These are phyloP conservation scores for Leuciscus waleckii DNA, from an alignment of 2,797 vertebrate species.

Conservation along the genomic window DNA sequence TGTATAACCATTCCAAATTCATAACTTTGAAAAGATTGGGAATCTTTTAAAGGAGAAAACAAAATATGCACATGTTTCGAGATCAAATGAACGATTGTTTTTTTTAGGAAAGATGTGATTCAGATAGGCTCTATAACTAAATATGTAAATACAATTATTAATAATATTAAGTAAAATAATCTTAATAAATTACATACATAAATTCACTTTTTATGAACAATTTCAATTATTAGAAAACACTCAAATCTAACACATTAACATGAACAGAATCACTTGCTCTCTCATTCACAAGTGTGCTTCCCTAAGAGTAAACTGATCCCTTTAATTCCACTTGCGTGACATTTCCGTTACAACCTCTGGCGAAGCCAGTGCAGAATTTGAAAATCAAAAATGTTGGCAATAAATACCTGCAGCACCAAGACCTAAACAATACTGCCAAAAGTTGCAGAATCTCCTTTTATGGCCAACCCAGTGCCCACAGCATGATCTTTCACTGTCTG, in stretches of 20 bases:
- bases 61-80: background rate
- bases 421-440: conserved; percentile 47
- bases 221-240: background rate
- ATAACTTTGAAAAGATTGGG: background rate
- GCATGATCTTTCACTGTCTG: conserved; percentile 11
- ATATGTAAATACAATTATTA: background rate
- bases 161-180: background rate
- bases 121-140: background rate
- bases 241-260: background rate
- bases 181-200: background rate
- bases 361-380: conserved; percentile 14
- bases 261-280: background rate
- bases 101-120: background rate
- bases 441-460: conserved; percentile 57
- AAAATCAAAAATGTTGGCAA: conserved; percentile 42
- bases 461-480: conserved; percentile 43
- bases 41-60: background rate
- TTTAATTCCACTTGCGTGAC: conserved; percentile 24
- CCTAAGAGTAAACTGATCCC: background rate
- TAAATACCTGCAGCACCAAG: conserved; percentile 45
- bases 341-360: conserved; percentile 8
- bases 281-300: background rate
- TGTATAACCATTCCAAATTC: background rate
- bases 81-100: background rate
- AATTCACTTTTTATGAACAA: background rate